These are phyloP conservation scores for Procapra przewalskii DNA, from an alignment of 2,113 vertebrate genomes.

Conservation along the genomic window DNA sequence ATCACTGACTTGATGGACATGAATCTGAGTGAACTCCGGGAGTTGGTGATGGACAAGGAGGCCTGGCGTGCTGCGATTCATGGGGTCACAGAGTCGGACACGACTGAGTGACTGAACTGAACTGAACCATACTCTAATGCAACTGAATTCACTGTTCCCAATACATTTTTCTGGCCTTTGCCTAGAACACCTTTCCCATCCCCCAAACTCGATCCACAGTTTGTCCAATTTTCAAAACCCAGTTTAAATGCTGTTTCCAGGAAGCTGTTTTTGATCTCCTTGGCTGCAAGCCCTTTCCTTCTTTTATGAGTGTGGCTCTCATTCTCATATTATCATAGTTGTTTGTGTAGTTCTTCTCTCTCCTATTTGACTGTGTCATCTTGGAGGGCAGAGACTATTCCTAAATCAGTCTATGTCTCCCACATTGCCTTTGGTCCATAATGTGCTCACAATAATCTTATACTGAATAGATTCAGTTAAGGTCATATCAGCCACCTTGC, in stretches of 20 bases:
- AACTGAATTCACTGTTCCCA: neutral
- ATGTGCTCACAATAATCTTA: neutral
- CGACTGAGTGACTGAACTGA: no score
- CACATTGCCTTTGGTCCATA: neutral
- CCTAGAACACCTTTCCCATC: neutral
- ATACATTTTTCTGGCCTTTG: neutral
- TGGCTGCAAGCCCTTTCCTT: neutral
- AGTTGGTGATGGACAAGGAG: no score
- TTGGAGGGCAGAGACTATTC: neutral
- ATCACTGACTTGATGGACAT: no score
- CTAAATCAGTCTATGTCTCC: neutral
- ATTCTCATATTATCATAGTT: neutral
- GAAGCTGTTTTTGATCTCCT: neutral
- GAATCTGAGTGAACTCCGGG: no score
- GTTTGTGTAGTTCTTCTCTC: neutral
- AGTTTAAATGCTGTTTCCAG: conserved; percentile 16
- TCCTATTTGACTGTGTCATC: neutral
- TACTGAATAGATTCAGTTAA: neutral
- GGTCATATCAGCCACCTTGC: neutral
- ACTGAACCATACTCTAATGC: neutral
- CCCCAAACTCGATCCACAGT: neutral
- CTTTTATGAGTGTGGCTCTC: neutral
- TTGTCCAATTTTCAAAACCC: neutral
- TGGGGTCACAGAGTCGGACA: no score
- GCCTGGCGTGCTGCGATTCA: no score